phyloP scores from a whole-genome alignment of 2,888 invertebrate species.

The Linnaemya tessellans region DNA sequence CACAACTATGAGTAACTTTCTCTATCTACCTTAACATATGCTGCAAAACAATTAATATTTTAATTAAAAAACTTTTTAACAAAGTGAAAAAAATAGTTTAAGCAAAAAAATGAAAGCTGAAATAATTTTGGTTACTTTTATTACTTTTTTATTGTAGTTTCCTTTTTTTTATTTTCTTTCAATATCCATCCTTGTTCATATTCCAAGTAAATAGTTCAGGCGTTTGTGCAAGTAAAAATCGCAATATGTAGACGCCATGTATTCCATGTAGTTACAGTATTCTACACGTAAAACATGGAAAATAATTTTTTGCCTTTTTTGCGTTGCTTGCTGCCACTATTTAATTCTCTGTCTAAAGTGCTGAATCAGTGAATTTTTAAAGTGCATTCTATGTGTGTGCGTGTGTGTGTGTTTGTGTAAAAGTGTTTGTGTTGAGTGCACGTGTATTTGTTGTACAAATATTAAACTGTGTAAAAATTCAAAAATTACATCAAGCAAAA shows the following conservation, averaged over 20 bases:
- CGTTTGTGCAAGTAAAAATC: conserved; percentile 7
- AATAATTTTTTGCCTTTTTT: conserved; percentile 28
- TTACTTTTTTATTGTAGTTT: conserved; percentile 5
- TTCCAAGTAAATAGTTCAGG: neutral
- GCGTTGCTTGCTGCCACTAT: conserved; percentile 3
- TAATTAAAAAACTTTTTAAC: conserved; percentile 64
- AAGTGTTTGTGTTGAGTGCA: neutral
- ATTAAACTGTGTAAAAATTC: conserved; percentile 30
- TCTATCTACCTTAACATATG: conserved; percentile 4
- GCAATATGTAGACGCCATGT: conserved; percentile 16
- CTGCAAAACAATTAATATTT: conserved; percentile 7
- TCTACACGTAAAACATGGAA: conserved; percentile 54
- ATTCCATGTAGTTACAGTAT: conserved; percentile 13
- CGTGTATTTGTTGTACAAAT: conserved; percentile 28
- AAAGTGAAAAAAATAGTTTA: neutral
- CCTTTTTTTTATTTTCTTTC: conserved; percentile 2
- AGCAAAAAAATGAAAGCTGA: conserved; percentile 17
- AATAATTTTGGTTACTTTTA: conserved; percentile 50
- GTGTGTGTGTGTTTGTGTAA: neutral
- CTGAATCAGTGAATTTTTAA: conserved; percentile 63
- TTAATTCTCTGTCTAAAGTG: conserved; percentile 52
- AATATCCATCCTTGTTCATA: conserved; percentile 22
- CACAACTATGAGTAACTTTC: neutral
- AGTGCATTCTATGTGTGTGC: conserved; percentile 24
- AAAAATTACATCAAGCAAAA: conserved; percentile 36